These are phyloP conservation scores for Drosophila kanapiae DNA, from an alignment of 1,140 invertebrate genomes.

Conservation along the genomic window DNA sequence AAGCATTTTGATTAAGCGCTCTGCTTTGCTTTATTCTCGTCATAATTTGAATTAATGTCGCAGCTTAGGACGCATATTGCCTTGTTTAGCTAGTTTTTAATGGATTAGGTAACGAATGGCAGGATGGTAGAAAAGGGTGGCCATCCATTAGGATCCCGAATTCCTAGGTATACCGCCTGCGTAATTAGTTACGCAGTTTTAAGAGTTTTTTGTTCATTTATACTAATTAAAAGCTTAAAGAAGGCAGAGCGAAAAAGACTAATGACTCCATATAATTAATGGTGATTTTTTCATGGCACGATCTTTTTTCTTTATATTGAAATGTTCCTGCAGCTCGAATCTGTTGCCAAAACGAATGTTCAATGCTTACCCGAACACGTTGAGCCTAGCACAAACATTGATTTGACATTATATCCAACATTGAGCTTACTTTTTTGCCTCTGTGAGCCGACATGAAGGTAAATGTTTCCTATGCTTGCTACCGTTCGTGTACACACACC, in stretches of 20 bases:
- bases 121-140: conserved; percentile 1
- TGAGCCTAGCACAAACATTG: conserved; percentile 11
- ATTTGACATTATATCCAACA: conserved; percentile 30
- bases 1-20: conserved; percentile 54
- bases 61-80: conserved; percentile 42
- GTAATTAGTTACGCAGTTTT: not conserved
- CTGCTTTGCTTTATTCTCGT: conserved; percentile 40
- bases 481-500: conserved; percentile 24
- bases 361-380: not conserved
- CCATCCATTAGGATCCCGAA: not conserved
- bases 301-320: not conserved
- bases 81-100: conserved; percentile 47
- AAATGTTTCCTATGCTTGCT: conserved; percentile 29
- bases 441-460: conserved; percentile 19
- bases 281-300: not conserved
- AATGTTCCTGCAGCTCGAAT: not conserved
- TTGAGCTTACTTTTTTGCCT: conserved; percentile 12
- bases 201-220: conserved; percentile 8
- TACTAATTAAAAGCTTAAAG: conserved; percentile 8
- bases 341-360: not conserved
- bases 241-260: not conserved
- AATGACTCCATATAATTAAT: not conserved
- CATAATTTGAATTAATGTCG: conserved; percentile 52
- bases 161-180: not conserved
- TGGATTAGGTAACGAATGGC: conserved; percentile 24